Conservation (phyloP, 2,797 vertebrate species). For the Etheostoma perlongum region DNA sequence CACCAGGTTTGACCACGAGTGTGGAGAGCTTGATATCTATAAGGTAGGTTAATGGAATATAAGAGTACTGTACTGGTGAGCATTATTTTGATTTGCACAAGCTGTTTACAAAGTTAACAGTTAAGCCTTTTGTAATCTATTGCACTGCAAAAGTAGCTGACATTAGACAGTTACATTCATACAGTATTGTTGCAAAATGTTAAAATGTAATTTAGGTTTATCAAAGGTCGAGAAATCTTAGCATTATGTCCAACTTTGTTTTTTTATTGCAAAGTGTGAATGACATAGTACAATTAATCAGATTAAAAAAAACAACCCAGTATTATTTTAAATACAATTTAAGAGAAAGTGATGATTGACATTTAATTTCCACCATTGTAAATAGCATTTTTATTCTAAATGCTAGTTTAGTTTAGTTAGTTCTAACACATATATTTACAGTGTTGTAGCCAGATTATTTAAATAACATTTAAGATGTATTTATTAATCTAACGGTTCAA, state of each 20-base stretch:
- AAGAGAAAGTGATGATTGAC: not conserved
- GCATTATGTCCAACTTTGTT: not conserved
- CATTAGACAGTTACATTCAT: not conserved
- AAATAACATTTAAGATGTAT: not conserved
- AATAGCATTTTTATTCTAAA: not conserved
- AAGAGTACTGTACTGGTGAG: not conserved
- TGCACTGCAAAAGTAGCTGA: not conserved
- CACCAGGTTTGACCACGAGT: constrained; percentile 96
- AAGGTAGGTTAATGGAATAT: constrained; percentile 86
- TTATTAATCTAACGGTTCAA: not conserved
- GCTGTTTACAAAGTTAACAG: not conserved
- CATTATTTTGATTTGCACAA: not conserved
- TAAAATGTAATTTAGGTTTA: constrained; percentile 3
- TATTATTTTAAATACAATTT: not conserved
- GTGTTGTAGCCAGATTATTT: not conserved
- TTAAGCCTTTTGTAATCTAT: not conserved
- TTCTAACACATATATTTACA: not conserved
- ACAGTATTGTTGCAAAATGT: not conserved
- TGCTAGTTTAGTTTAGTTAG: no score
- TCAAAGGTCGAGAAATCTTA: not conserved
- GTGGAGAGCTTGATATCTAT: constrained; percentile 96
- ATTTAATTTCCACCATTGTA: not conserved
- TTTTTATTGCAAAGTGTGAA: not conserved
- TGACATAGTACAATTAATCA: not conserved
- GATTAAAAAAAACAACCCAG: not conserved